Percentiles rank a stretch among this genome's conserved stretches.
These are phyloP conservation scores for Anolis sagrei DNA, from an alignment of 2,113 vertebrate genomes.

Conservation along the genomic window DNA sequence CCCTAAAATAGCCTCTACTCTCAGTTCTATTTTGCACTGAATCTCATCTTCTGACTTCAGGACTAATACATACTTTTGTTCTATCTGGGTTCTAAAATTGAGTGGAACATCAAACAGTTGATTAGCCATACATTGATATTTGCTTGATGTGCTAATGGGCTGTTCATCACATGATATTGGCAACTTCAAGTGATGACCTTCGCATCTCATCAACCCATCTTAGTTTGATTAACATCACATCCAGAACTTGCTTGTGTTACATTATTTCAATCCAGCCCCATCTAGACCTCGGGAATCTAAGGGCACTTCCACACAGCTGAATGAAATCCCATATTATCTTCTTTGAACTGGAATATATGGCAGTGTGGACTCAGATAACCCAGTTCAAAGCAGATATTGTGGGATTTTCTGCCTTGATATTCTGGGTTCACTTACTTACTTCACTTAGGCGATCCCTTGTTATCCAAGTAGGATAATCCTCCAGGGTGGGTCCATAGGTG, in stretches of 20 bases:
- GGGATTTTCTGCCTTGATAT: too few species aligned
- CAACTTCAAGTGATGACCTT: background rate
- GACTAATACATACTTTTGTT: background rate
- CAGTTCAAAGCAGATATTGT: too few species aligned
- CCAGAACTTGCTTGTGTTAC: background rate
- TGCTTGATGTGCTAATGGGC: background rate
- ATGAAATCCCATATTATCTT: too few species aligned
- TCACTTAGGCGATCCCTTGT: too few species aligned
- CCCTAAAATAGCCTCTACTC: constrained; percentile 16
- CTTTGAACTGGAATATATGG: too few species aligned
- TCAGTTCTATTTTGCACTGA: background rate
- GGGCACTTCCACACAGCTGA: too few species aligned
- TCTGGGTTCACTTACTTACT: too few species aligned
- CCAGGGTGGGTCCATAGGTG: too few species aligned
- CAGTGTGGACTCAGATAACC: too few species aligned
- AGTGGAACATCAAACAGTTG: background rate
- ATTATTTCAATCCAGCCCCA: background rate
- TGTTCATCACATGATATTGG: background rate
- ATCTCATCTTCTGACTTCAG: background rate
- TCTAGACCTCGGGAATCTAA: too few species aligned
- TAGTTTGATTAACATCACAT: background rate
- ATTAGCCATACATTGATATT: background rate
- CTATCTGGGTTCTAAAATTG: background rate
- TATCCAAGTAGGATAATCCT: too few species aligned
- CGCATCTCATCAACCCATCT: background rate